Evolutionary conservation across 2,888 invertebrate species (phyloP).

Genomic region (Dexiosoma caninum): DNA sequence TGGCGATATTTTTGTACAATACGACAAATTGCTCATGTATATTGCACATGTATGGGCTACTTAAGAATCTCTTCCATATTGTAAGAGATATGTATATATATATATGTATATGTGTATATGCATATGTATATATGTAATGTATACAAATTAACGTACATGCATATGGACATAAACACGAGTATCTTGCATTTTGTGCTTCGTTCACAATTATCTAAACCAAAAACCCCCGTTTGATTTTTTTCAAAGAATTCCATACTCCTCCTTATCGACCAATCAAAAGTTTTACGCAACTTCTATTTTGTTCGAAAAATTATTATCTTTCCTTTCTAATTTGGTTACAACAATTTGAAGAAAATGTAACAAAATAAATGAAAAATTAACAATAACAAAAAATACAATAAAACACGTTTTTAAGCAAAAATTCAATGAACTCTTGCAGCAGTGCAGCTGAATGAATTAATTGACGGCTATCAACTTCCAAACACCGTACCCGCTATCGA

Average conservation of each 20-base stretch:
- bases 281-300: slow-evolving; percentile 39
- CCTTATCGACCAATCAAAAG: not conserved
- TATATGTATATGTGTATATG: no score
- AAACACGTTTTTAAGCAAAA: slow-evolving; percentile 57
- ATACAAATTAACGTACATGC: no score
- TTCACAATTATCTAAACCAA: not conserved
- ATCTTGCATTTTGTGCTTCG: no score
- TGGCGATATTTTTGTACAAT: no score
- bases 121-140: no score
- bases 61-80: no score
- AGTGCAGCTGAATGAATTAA: slow-evolving; percentile 39
- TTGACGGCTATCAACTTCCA: not conserved
- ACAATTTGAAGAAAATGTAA: slow-evolving; percentile 27
- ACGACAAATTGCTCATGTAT: no score
- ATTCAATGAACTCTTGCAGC: slow-evolving; percentile 60
- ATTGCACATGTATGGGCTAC: no score
- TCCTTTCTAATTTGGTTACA: slow-evolving; percentile 49
- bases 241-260: not conserved
- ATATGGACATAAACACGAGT: no score
- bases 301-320: slow-evolving; percentile 2
- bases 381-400: slow-evolving; percentile 18
- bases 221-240: no score
- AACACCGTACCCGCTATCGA: not conserved
- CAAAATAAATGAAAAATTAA: not conserved
- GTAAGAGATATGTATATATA: no score